Percentiles rank a stretch among this genome's conserved stretches.
phyloP scores from a whole-genome alignment of 2,888 invertebrate genomes.

The Eulithis testata region DNA sequence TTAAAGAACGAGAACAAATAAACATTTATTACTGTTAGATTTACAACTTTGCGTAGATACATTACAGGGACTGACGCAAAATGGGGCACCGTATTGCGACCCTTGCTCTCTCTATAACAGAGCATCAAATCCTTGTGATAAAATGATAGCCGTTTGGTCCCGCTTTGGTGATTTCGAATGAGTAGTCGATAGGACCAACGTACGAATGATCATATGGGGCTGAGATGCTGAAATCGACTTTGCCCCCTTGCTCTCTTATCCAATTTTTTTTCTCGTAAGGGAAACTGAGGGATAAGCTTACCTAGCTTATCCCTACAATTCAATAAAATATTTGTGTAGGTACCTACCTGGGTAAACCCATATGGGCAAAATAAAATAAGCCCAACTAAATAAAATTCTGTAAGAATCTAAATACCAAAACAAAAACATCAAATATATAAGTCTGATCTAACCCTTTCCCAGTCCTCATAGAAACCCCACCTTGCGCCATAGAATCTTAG shows the following conservation, averaged over 20 bases:
- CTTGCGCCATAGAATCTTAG: slow-evolving; percentile 40
- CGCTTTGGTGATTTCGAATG: slow-evolving; percentile 28
- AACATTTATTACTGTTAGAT: slow-evolving; percentile 72
- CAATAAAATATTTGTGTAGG: too few relatives aligned
- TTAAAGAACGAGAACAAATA: slow-evolving; percentile 80
- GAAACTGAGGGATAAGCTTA: background rate
- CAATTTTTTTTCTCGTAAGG: background rate
- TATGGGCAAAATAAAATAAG: too few relatives aligned
- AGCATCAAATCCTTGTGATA: slow-evolving; percentile 24
- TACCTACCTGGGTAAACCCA: too few relatives aligned
- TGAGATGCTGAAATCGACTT: background rate
- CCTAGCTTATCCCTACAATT: too few relatives aligned
- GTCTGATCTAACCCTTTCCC: background rate
- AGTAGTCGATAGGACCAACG: slow-evolving; percentile 46
- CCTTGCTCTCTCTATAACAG: slow-evolving; percentile 22
- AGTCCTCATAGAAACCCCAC: slow-evolving; percentile 3
- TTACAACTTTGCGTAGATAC: slow-evolving; percentile 62
- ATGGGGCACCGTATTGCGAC: slow-evolving; percentile 41
- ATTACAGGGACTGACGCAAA: slow-evolving; percentile 51
- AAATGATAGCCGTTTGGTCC: slow-evolving; percentile 56
- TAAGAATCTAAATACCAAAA: too few relatives aligned
- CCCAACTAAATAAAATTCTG: too few relatives aligned
- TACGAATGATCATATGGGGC: slow-evolving; percentile 22
- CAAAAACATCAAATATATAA: too few relatives aligned
- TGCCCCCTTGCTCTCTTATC: background rate